Evolutionary conservation across 2,888 invertebrate species (phyloP), one percentile per base, ranked within the genome.

Genomic region (Metopia argyrocephala): DNA sequence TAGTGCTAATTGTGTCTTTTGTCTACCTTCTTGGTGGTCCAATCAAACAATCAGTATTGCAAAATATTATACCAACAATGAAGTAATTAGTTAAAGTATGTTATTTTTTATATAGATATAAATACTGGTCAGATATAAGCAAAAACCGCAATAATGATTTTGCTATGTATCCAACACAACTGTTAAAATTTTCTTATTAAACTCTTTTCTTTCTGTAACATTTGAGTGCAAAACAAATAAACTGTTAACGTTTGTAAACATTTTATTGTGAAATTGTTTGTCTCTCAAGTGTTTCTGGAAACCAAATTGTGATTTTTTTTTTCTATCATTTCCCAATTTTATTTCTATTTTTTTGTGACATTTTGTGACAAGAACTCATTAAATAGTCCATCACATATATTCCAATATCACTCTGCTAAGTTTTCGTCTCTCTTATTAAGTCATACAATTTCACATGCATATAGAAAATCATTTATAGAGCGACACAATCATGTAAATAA

Each of bases 371-470:
- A 87, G 85, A 87, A 86, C 87, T 87, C 86, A 87, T 87, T 87
- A 87, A 86, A 86, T 85, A 87, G 84, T 87, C 85, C 87, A 87
- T 87, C 87, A 87, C 86, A 87, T 86, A 86, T 85, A 85, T 59
- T 68, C 69, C 38, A 54, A 31, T 54, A 66, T 59, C 66, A 68
- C n/a, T n/a, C n/a, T n/a, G n/a, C n/a, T n/a, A n/a, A n/a, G n/a
- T n/a, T n/a, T n/a, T n/a, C 12, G 3, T 2, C 38, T 2, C 38
- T 38, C 38, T 50, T n/a, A n/a, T n/a, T n/a, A n/a, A n/a, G n/a
- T n/a, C 80, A 52, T 52, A 66, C 15, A 27, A 31, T 38, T 12
- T 20, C 23, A 18, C 15, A n/a, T 15, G 21, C 28, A 46, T 18
- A 66, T 45, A 38, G 12, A 52, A 25, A 27, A 12, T 27, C 28